Percentiles rank a stretch among this genome's conserved stretches.
phyloP scores from a whole-genome alignment of 2,888 invertebrate genomes.

The Plemyria rubiginata region DNA sequence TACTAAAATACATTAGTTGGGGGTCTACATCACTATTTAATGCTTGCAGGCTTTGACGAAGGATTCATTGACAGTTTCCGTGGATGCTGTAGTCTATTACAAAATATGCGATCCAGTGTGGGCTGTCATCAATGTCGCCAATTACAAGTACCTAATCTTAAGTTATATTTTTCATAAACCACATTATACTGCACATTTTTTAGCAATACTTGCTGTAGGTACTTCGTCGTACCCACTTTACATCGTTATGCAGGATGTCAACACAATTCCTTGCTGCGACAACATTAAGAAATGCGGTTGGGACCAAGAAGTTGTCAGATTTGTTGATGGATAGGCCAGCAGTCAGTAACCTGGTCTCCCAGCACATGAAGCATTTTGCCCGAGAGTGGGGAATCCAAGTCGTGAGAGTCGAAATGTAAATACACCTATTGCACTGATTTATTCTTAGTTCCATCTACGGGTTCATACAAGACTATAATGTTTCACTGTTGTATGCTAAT shows the following conservation, averaged over 20 bases:
- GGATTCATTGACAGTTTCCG: constrained; percentile 95
- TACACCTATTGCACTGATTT: too few species aligned
- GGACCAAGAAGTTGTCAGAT: constrained; percentile 94
- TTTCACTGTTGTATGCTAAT: not conserved
- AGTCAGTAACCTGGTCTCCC: constrained; percentile 92
- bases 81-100: constrained; percentile 94
- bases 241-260: constrained; percentile 83
- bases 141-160: constrained; percentile 55
- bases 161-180: too few species aligned
- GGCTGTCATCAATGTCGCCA: constrained; percentile 24
- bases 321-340: constrained; percentile 93
- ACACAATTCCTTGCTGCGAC: constrained; percentile 91
- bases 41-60: constrained; percentile 69
- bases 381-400: constrained; percentile 95
- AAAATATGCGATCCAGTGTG: constrained; percentile 71
- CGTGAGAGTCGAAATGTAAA: constrained; percentile 94
- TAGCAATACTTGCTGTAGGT: too few species aligned
- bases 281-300: constrained; percentile 93
- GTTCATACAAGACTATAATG: not conserved
- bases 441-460: not conserved
- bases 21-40: not conserved
- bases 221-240: not conserved
- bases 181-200: too few species aligned
- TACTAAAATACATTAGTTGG: too few species aligned
- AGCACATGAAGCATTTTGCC: constrained; percentile 89